Base-by-base conservation (phyloP, 2,113 vertebrate genomes). In the Phaethon lepturus region DNA sequence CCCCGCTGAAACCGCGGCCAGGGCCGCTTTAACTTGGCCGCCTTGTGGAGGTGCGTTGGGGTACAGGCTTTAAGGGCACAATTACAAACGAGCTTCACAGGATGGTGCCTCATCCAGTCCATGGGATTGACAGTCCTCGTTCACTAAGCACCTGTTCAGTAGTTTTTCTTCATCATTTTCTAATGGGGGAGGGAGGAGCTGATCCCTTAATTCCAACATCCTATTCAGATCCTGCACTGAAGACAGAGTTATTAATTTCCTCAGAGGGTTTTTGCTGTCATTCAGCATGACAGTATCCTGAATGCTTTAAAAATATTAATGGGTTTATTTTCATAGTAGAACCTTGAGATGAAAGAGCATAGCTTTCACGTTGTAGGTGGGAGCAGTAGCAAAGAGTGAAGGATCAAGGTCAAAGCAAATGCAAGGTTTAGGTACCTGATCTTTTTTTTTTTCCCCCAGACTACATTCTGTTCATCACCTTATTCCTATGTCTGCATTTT, bases 201-300 rank as follows among this genome's bases (percentile, higher is more conserved):
- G 88, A 93, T 95, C 86, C 69, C 88, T 94, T 96, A 96, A 95
- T 95, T 95, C 73, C 86, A 94, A 84, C 73, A 87, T 84, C 69
- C 73, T 85, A 52, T 87, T 96, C 66, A 87, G 77, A 76, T 58
- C 58, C 56, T 45, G 42, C 35, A 60, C 76, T 81, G 66, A 92
- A 94, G 91, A 72, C 62, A 75, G 88, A 95, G 95, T 97, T 95
- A 95, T 89, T 96, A 85, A 96, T 96, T 96, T 97, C 76, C 86
- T 95, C n/a, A 1, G 84, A 91, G 89, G 83, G 11, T 42, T 95
- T 94, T 88, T 78, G 73, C 86, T 94, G 86, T 96, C 86, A 90
- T 86, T 93, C 88, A 93, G 63, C 15, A 45, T 92, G 93, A 87
- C 80, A 85, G 53, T 87, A 85, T 75, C 24, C 91, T 73, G 73